Conservation (phyloP, 1,140 invertebrate genomes). For the Dinothrombium tinctorium region DNA sequence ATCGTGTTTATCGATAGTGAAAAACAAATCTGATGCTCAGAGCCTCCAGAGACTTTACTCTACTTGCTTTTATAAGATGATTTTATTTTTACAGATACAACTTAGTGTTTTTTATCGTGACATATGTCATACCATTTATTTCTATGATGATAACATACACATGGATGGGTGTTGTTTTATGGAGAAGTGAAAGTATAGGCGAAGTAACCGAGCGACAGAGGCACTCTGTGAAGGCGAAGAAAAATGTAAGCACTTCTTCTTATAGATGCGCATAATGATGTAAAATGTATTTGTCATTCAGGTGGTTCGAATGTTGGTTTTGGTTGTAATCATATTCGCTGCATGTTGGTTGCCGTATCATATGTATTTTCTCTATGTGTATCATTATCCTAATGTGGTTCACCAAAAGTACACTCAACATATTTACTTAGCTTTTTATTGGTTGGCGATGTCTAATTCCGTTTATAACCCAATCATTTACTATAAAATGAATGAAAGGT, state of each 20-base stretch:
- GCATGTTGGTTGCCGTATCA: conserved; percentile 77
- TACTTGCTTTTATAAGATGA: too few relatives aligned
- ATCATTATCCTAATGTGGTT: conserved; percentile 42
- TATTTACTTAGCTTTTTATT: conserved; percentile 52
- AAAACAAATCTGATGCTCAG: too few relatives aligned
- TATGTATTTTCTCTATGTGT: conserved; percentile 53
- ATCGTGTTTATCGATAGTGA: too few relatives aligned
- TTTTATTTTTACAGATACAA: conserved; percentile 44
- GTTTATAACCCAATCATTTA: conserved; percentile 78
- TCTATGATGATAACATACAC: conserved; percentile 67
- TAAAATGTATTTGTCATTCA: conserved; percentile 19
- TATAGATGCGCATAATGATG: background rate
- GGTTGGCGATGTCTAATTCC: conserved; percentile 72
- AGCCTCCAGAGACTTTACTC: background rate
- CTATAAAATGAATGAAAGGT: conserved; percentile 55
- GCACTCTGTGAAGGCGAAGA: conserved; percentile 3
- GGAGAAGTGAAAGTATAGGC: conserved; percentile 69
- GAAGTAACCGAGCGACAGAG: conserved; percentile 24
- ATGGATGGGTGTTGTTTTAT: conserved; percentile 52
- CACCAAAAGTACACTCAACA: conserved; percentile 49
- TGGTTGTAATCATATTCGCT: conserved; percentile 54
- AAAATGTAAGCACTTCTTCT: conserved; percentile 30
- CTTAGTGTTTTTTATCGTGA: conserved; percentile 53
- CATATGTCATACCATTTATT: conserved; percentile 66
- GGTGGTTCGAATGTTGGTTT: conserved; percentile 64